phyloP scores from a whole-genome alignment of 2,888 invertebrate species.

The Agrotis ipsilon region DNA sequence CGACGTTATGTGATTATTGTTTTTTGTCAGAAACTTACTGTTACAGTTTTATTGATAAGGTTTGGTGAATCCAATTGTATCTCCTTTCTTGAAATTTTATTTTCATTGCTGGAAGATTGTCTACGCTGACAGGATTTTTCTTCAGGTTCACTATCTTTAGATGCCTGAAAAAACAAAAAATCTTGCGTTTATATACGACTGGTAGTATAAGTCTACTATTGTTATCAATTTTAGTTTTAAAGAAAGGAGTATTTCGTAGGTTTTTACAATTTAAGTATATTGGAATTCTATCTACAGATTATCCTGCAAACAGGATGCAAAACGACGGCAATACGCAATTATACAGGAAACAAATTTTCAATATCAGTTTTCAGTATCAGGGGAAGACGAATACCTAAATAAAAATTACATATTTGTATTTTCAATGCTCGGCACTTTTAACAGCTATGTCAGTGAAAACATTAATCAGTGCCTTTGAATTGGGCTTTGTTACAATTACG shows the following conservation, averaged over 20 bases:
- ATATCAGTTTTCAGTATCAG: not conserved
- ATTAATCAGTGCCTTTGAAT: not conserved
- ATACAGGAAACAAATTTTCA: not conserved
- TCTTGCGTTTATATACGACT: not conserved
- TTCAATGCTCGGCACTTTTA: not conserved
- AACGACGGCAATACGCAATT: not conserved
- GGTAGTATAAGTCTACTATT: not conserved
- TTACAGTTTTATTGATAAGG: conserved; percentile 7
- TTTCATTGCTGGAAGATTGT: conserved; percentile 17
- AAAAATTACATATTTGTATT: not conserved
- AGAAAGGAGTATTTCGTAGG: not conserved
- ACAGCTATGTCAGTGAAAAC: not conserved
- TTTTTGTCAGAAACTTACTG: conserved; percentile 22
- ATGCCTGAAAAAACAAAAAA: conserved; percentile 36
- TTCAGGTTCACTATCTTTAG: not conserved
- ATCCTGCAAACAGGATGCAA: not conserved
- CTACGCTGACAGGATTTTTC: conserved; percentile 1
- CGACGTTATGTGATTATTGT: no score
- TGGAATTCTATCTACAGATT: not conserved
- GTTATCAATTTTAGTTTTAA: not conserved
- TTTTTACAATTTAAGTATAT: not conserved
- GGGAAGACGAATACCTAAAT: not conserved
- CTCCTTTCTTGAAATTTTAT: conserved; percentile 4
- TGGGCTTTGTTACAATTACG: not conserved
- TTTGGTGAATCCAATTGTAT: conserved; percentile 1